Percentiles rank a stretch among this genome's conserved stretches.
Conservation (phyloP, 1,140 invertebrate genomes). For the Aphelenchoides fujianensis region DNA sequence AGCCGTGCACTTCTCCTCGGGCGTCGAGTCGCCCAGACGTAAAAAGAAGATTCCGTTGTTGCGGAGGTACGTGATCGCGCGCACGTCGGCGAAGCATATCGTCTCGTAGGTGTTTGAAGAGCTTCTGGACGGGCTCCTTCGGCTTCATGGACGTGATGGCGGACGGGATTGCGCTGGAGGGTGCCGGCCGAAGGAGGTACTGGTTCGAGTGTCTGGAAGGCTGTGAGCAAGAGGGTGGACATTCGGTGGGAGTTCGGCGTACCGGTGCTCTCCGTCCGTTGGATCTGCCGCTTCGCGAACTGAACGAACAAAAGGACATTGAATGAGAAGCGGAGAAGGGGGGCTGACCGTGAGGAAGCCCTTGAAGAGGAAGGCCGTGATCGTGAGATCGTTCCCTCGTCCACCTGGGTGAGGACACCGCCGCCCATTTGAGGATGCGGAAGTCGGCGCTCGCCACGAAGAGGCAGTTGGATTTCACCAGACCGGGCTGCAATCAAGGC, state of each 20-base stretch:
- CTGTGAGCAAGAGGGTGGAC: background rate
- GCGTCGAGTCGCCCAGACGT: background rate
- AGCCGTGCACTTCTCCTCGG: background rate
- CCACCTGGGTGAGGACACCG: background rate
- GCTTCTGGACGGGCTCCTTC: background rate
- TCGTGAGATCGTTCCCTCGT: background rate
- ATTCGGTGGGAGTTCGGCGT: background rate
- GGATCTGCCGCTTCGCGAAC: constrained; percentile 13
- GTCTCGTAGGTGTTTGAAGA: background rate
- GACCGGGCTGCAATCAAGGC: no score
- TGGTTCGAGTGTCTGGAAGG: no score
- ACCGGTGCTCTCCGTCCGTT: no score
- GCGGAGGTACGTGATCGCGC: background rate
- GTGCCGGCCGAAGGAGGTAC: background rate
- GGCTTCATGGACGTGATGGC: background rate
- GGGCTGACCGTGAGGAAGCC: background rate
- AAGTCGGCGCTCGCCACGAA: constrained; percentile 1
- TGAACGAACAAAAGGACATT: no score
- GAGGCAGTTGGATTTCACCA: no score
- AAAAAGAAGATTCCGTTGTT: constrained; percentile 9
- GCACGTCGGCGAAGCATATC: background rate
- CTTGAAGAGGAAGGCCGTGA: constrained; percentile 17
- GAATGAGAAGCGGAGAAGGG: background rate
- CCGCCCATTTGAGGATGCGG: background rate
- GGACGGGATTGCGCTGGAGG: background rate